A percentile compares a stretch with the other conserved stretches of the same genome.
Conservation (phyloP, 2,888 invertebrate species). For the Acrobasis consociella region DNA sequence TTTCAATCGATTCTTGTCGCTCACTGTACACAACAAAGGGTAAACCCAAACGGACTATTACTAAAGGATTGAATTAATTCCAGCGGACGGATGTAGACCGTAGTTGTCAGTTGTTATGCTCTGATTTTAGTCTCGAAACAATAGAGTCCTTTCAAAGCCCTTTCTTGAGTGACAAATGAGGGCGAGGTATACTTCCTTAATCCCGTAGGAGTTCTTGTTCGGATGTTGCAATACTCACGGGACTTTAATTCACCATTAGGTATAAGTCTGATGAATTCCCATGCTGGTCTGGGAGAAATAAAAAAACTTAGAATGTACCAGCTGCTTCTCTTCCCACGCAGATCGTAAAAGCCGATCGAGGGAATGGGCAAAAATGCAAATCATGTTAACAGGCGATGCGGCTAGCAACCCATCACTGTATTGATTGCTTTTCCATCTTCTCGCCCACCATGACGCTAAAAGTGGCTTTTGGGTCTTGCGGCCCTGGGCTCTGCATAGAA, state of each 20-base stretch:
- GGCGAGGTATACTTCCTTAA: conserved; percentile 65
- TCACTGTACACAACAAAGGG: conserved; percentile 7
- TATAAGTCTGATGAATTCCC: too few species aligned
- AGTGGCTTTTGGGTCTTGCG: too few species aligned
- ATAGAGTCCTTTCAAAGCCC: conserved; percentile 60
- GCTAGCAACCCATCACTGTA: too few species aligned
- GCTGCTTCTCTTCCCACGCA: too few species aligned
- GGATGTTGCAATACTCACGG: conserved; percentile 33
- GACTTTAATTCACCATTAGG: background rate
- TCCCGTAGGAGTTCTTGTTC: conserved; percentile 51
- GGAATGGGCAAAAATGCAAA: too few species aligned
- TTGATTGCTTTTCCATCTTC: too few species aligned
- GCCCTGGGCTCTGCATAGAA: too few species aligned
- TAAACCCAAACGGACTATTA: conserved; percentile 17
- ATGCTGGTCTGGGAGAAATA: too few species aligned
- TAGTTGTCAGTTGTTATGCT: conserved; percentile 52
- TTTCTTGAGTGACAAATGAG: conserved; percentile 75
- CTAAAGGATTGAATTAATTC: conserved; percentile 35
- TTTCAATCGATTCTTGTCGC: background rate
- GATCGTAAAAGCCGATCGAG: too few species aligned
- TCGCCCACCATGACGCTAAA: too few species aligned
- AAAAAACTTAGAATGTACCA: too few species aligned
- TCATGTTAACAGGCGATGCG: too few species aligned
- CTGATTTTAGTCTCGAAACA: conserved; percentile 67
- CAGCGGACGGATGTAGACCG: conserved; percentile 35